These are phyloP conservation scores for Trissolcus brochymenae DNA, from an alignment of 2,888 invertebrate genomes.

Conservation along the genomic window DNA sequence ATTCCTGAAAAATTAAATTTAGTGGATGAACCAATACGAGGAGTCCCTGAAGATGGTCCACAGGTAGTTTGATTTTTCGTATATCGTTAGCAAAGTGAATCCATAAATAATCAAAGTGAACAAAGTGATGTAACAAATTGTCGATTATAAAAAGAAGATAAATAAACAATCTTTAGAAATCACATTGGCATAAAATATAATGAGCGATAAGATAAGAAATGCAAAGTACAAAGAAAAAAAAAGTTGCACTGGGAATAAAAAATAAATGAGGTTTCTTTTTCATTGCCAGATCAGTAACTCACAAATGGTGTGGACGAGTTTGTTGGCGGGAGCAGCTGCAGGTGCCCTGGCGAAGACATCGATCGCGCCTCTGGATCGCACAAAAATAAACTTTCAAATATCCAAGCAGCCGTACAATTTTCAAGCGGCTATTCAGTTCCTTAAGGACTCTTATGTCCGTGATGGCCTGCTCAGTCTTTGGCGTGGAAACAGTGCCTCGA, in stretches of 20 bases:
- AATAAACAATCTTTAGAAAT: too few species aligned
- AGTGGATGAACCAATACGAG: constrained; percentile 44
- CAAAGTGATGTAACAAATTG: too few species aligned
- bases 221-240: too few species aligned
- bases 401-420: constrained; percentile 86
- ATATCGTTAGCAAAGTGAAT: background rate
- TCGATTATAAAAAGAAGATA: too few species aligned
- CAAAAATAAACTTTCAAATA: constrained; percentile 99
- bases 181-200: too few species aligned
- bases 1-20: constrained; percentile 60
- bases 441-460: constrained; percentile 82
- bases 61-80: background rate
- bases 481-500: constrained; percentile 99
- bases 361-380: constrained; percentile 97
- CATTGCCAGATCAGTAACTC: constrained; percentile 75
- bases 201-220: too few species aligned
- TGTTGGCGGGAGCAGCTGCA: constrained; percentile 93
- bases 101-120: too few species aligned
- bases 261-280: constrained; percentile 6
- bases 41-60: background rate
- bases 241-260: too few species aligned
- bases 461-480: constrained; percentile 92
- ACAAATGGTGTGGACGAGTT: constrained; percentile 86
- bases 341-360: constrained; percentile 96
- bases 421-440: constrained; percentile 83